Evolutionary conservation across 1,140 invertebrate species (phyloP), one percentile per base, ranked within the genome.

Genomic region (Drosophila biarmipes): DNA sequence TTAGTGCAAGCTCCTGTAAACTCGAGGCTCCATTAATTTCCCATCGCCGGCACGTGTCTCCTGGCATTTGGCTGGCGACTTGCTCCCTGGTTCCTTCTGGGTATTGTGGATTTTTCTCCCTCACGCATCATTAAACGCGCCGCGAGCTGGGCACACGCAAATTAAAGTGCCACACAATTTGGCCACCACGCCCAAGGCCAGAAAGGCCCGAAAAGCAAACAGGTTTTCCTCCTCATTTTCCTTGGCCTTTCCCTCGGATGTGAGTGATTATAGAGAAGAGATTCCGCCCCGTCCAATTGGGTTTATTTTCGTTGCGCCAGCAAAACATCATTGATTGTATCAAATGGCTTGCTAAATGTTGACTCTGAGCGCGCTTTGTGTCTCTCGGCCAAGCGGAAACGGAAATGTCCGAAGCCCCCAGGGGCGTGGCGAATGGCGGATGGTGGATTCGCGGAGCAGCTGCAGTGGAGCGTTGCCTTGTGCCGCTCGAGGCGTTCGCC

Each of bases 191-290:
- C 63, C 59, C 71, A 48, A 43, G 54, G 24, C 57, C 15, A 8
- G 19, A 46, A 46, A 21, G 40, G 53, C 35, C 58, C 58, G 24
- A 31, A 58, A 38, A 58, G 49, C 57, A 58, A 62, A 62, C 53
- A 62, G 35, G 8, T 63, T 74, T 42, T 46, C 55, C 24, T 53
- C 11, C 8, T 17, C 57, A 17, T 73, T 73, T 48, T 77, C 27
- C 42, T 52, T 51, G 40, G 29, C 38, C 43, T 11, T 4, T 15
- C 17, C 21, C 42, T 48, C 75, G 76, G 76, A 80, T 80, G 68
- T 81, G 74, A 86, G 78, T 78, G 81, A 86, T 86, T 86, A 86
- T 86, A 87, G 78, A 81, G 81, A 81, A 86, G 68, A 67, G 73
- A 86, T 71, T 81, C 53, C 31, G 38, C 37, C 24, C 35, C 45